Percentiles rank a stretch among this genome's conserved stretches.
Evolutionary conservation across 1,140 invertebrate species (phyloP).

Genomic region (Drosophila ananassae): DNA sequence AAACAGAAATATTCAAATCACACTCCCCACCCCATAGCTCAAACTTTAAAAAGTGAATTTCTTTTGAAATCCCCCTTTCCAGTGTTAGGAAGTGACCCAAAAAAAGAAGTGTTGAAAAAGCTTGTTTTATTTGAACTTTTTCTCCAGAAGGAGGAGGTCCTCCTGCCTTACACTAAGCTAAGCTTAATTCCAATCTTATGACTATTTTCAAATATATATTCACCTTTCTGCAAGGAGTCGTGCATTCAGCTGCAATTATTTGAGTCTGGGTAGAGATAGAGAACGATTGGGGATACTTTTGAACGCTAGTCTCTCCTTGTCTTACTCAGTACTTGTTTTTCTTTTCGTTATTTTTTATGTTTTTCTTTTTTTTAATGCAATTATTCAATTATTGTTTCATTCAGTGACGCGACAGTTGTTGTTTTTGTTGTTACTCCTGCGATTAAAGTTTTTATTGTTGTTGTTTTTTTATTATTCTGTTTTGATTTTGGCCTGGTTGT

Average conservation of each 20-base stretch:
- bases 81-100: too few species aligned
- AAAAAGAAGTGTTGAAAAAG: too few species aligned
- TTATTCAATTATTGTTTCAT: slow-evolving; percentile 54
- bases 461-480: slow-evolving; percentile 11
- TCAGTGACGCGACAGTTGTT: slow-evolving; percentile 43
- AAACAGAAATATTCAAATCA: too few species aligned
- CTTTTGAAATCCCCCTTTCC: too few species aligned
- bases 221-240: slow-evolving; percentile 81
- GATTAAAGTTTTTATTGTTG: slow-evolving; percentile 23
- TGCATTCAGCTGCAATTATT: slow-evolving; percentile 80
- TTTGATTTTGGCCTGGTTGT: slow-evolving; percentile 23
- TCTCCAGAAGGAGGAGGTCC: not conserved
- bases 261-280: slow-evolving; percentile 68
- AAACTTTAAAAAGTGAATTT: too few species aligned
- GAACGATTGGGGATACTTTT: slow-evolving; percentile 41
- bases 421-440: slow-evolving; percentile 37
- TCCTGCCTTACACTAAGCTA: slow-evolving; percentile 37
- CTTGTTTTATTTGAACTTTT: too few species aligned
- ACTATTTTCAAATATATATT: slow-evolving; percentile 65
- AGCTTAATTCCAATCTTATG: slow-evolving; percentile 40
- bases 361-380: slow-evolving; percentile 37
- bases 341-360: slow-evolving; percentile 21
- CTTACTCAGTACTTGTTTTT: slow-evolving; percentile 30
- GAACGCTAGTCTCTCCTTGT: slow-evolving; percentile 31
- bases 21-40: too few species aligned